Conservation (phyloP, 2,797 vertebrate genomes). For the Lepilemur septentrionalis region DNA sequence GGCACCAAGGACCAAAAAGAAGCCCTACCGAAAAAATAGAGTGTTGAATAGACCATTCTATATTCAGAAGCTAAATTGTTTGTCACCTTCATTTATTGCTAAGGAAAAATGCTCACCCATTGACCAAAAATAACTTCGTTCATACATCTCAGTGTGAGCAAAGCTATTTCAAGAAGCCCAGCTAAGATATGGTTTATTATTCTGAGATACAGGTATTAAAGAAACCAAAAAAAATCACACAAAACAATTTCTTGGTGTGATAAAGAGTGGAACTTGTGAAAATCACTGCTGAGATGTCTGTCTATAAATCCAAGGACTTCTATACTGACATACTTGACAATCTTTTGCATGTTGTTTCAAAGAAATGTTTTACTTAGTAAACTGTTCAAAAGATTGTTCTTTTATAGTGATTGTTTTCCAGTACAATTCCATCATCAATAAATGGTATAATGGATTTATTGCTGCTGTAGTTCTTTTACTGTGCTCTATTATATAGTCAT, state of each 20-base stretch:
- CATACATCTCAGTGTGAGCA: neutral
- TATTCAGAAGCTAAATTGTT: conserved; percentile 55
- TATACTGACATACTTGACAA: neutral
- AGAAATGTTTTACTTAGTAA: conserved; percentile 49
- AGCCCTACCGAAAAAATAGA: conserved; percentile 59
- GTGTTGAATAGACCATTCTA: conserved; percentile 28
- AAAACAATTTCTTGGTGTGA: neutral
- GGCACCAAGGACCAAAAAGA: conserved; percentile 55
- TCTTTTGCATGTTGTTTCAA: conserved; percentile 31
- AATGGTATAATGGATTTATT: neutral
- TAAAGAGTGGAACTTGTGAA: neutral
- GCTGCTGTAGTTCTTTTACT: neutral
- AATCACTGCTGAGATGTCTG: neutral
- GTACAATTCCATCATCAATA: conserved; percentile 47
- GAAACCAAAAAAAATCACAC: neutral
- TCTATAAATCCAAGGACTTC: neutral
- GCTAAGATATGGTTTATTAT: neutral
- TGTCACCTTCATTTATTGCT: conserved; percentile 36
- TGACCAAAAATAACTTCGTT: conserved; percentile 49
- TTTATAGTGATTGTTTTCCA: conserved; percentile 41
- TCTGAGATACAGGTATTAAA: neutral
- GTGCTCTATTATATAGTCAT: neutral
- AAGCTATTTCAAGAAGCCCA: neutral
- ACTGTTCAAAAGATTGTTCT: conserved; percentile 38
- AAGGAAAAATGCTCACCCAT: conserved; percentile 26